Evolutionary conservation across 2,888 invertebrate species (phyloP), one percentile per base, ranked within the genome.

Genomic region (Opisthograptis luteolata): DNA sequence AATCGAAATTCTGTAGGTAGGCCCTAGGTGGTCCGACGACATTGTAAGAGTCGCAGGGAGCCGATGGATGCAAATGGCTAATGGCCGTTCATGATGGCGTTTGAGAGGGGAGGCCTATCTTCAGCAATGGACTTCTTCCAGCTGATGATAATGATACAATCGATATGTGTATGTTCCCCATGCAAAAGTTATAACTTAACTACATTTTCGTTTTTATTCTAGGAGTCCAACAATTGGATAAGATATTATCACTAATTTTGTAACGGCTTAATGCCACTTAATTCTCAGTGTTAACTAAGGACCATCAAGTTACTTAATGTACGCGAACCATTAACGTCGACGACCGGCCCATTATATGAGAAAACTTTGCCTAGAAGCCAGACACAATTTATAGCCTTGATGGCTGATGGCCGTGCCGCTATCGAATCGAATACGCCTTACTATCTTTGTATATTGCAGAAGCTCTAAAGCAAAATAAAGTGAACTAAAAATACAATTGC

Each of bases 351-450:
- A 73, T 73, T 79, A 79, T 74, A 79, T 74, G 75, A 69, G 79
- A 68, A 76, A 81, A 79, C 76, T 80, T 76, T 52, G 64, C 52
- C 66, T 68, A 69, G 71, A 73, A 66, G 68, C 62, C 66, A 68
- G 66, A 61, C 63, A 49, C 54, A 70, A 78, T 79, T 77, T 78
- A 80, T 78, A 64, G 65, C 40, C 68, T 54, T 55, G 46, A 66
- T 64, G 58, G 55, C 62, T 65, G 56, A 66, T 66, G 59, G 54
- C 60, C 62, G 57, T 64, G 68, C 43, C 8, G 8, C 12, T 9
- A 13, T 14, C 31, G 15, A 17, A 3, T 20, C n/a, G 20, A 5
- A 4, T 20, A 20, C 7, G 7, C 1, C 7, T 4, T 20, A 20
- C 20, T 20, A 7, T 4, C 20, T 7, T 24, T 24, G 24, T 24